Evolutionary conservation across 2,888 invertebrate genomes (phyloP), one percentile per base, ranked within the genome.

Genomic region (Serripes groenlandicus): DNA sequence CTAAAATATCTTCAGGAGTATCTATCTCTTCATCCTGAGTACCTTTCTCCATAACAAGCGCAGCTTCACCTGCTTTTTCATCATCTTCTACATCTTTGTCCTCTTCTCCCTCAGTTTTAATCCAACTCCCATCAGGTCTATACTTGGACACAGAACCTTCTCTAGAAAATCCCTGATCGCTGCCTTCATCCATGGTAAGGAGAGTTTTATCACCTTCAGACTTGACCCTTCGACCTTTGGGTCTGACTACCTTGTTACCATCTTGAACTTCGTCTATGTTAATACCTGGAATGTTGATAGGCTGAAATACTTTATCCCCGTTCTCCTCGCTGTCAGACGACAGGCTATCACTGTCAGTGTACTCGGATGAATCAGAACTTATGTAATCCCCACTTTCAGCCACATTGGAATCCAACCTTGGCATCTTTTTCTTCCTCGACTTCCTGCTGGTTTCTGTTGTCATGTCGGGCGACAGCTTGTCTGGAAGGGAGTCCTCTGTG

Each of bases 401-500:
- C 75, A 54, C 70, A 34, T 60, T 71, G 26, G 62, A 71, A 23
- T 64, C 54, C 49, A 69, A 37, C 37, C 35, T 68, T 23, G 23
- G 54, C 37, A 28, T 32, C 54, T 26, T 70, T 28, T 32, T 52
- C 75, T 71, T 56, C 73, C 60, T 18, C 35, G 49, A 26, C 54
- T 30, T 21, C 4, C 32, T 30, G 5, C 2, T 21, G 18, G 4
- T 21, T 18, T 23, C 32, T 30, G 42, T 42, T 15, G 34, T 69
- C n/a, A 78, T 82, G 7, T 86, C 81, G 28, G 91, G 91, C 1
- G 91, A 90, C 0, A 88, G 86, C 7, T 88, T 69, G 68, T 92
- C 91, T 18, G 91, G 89, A 0, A 89, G 71, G 7, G 88, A 89
- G 35, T 92, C 92, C 32, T 93, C 93, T 72, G 91, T 90, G 7